phyloP scores from a whole-genome alignment of 2,113 vertebrate genomes.

The Syngnathoides biaculeatus region DNA sequence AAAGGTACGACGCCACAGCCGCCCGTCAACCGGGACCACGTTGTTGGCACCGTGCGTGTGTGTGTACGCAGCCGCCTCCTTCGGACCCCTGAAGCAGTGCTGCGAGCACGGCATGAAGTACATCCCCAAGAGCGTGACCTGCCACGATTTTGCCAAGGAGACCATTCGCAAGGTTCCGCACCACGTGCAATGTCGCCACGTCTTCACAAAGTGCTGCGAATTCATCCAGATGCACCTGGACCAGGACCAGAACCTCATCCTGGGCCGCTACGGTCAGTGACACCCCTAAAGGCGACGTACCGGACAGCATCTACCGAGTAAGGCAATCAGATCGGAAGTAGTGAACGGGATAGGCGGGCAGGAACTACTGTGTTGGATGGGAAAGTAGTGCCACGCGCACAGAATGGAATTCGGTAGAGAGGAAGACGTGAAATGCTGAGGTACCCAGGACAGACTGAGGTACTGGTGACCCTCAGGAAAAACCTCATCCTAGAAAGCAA shows the following conservation, averaged over 20 bases:
- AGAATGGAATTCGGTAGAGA: too few species aligned
- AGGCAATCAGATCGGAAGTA: too few species aligned
- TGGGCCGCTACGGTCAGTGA: conserved; percentile 79
- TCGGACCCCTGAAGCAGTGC: not conserved
- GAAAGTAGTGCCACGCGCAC: too few species aligned
- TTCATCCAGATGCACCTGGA: conserved; percentile 32
- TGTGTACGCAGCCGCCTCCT: conserved; percentile 2
- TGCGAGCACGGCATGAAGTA: conserved; percentile 68
- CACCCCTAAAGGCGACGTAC: too few species aligned
- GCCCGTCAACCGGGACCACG: too few species aligned
- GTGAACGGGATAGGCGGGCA: too few species aligned
- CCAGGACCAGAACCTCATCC: not conserved
- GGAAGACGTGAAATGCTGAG: too few species aligned
- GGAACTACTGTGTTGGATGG: too few species aligned
- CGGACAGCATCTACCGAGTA: too few species aligned
- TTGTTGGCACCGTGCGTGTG: not conserved
- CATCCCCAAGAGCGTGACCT: conserved; percentile 60
- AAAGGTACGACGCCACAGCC: conserved; percentile 33
- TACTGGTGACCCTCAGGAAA: too few species aligned
- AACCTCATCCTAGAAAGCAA: too few species aligned
- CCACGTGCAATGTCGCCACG: not conserved
- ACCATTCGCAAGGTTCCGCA: rapidly evolving
- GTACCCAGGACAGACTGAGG: too few species aligned
- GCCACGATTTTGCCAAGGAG: conserved; percentile 47
- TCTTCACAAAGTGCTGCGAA: conserved; percentile 75